Evolutionary conservation across 1,140 invertebrate genomes (phyloP), one percentile per base, ranked within the genome.

Genomic region (Bombus soroeensis): DNA sequence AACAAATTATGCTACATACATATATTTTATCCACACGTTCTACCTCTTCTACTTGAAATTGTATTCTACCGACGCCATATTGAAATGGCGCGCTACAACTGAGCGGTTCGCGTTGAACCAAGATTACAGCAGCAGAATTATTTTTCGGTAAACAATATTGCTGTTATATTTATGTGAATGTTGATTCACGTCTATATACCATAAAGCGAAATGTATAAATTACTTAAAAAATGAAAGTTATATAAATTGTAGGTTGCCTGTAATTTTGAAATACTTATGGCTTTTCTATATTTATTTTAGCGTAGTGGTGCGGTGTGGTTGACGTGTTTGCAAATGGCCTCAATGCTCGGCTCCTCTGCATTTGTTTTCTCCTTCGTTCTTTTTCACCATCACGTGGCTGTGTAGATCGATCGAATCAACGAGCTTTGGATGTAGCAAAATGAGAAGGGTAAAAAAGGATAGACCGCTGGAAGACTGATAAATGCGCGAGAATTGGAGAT

Each of bases 401-500:
- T 22, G 6, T 73, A 81, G 70, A 73, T 73, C 53, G 70, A 62
- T 81, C 32, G 32, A 47, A 83, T 47, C 71, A 41, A 76, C 39
- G 32, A 3, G 57, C 59, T 59, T 39, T 41, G n/a, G 39, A 28
- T n/a, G 41, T 37, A 71, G 39, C 1, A 8, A n/a, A 41, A 41
- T 28, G 37, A 15, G 13, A 5, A 3, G 25, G 37, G 43, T 18
- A 43, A 18, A 59, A 59, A 32, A 37, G 25, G 13, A 43, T n/a
- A 57, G 25, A 70, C n/a, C 37, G 43, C 12, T 59, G n/a, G 41
- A 75, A 43, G 64, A 76, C 22, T 34, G 68, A 86, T 59, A 79
- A 88, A 64, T n/a, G 57, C 47, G 41, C 41, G 59, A 71, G 59
- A 88, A 89, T 78, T 81, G 37, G 41, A 66, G 39, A 87, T 81